Evolutionary conservation across 1,140 invertebrate species (phyloP), one percentile per base, ranked within the genome.

Genomic region (Cardiocondyla obscurior): DNA sequence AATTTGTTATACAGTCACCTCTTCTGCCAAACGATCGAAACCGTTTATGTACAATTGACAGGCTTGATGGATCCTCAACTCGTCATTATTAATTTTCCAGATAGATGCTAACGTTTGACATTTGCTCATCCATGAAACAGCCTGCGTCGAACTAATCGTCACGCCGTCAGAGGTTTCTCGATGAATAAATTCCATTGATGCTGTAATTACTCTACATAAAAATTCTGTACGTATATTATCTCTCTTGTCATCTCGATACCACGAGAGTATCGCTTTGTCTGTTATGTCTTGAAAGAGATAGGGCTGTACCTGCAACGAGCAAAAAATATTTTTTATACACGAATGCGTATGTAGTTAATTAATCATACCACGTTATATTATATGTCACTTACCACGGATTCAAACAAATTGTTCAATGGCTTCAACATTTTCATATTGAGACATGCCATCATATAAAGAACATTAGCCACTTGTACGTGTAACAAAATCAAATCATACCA

Each of bases 71-170:
- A 96, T 95, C 85, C 96, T 95, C 44, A 99, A 93, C 84, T 96
- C 95, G 88, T 98, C 97, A 22, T 95, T 94, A 90, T 97, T 96
- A 39, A 98, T 92, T 77, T 96, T 95, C 97, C 98, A 99, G 64
- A 97, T 95, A 51, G 96, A 95, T 0, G 97, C 97, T 28, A 99
- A 92, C 22, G 94, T 94, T 55, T 96, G 94, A 81, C 97, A 96
- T 88, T 96, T 96, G 88, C 95, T 92, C 93, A 97, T 96, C 96
- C 97, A 97, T 7, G 92, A 86, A 28, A 95, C 90, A 82, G 96
- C 96, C 83, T 97, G 95, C 2, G 92, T 92, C 53, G 95, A 95
- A 87, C 95, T 95, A 44, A 95, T 88, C 87, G 89, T 92, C 73
- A 94, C 89, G 42, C 91, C 90, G 73, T 95, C 93, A 28, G 94